Evolutionary conservation across 2,113 vertebrate species (phyloP), one percentile per base, ranked within the genome.

Genomic region (Entomyzon cyanotis): DNA sequence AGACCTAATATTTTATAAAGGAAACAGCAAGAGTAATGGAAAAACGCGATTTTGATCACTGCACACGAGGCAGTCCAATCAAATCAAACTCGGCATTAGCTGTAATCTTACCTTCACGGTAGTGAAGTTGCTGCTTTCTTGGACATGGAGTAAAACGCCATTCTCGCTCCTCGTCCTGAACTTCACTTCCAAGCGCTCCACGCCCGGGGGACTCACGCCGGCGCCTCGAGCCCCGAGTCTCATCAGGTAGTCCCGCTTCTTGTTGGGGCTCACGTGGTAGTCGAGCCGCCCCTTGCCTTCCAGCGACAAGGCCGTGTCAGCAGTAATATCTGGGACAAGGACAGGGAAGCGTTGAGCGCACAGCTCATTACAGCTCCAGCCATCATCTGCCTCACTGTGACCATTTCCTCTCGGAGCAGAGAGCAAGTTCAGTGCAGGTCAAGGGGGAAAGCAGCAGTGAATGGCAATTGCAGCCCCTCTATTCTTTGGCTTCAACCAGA

Each of bases 41-140:
- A 96, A 92, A 96, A 62, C 5, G 25, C 35, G 35, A 96, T 92
- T 95, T 76, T 89, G 92, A 94, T 90, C 84, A 10, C 31, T 23
- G 41, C 10, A 10, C 67, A 62, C 10, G 22, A 84, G 92, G 88
- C 85, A 87, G 89, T 58, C 89, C 86, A 82, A 52, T 87, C 87
- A 86, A 91, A 96, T 68, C 82, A 76, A 92, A 7, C 52, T 46
- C 50, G 46, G 87, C 78, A 64, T 74, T 47, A 79, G 87, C 82
- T 46, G 63, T 69, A 67, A 47, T 83, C 97, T 97, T 95, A 99
- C 99, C 99, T 99, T 99, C 70, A 99, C 96, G 0, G 99, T 99
- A 31, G 99, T 99, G 96, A 99, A 99, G 98, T 99, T 99, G 98
- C 99, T 99, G 98, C 95, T 99, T 95, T 99, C 99, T 93, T 99